Percentiles rank a stretch among this genome's conserved stretches.
These are phyloP conservation scores for Tichodroma muraria DNA, from an alignment of 2,113 vertebrate genomes.

Conservation along the genomic window DNA sequence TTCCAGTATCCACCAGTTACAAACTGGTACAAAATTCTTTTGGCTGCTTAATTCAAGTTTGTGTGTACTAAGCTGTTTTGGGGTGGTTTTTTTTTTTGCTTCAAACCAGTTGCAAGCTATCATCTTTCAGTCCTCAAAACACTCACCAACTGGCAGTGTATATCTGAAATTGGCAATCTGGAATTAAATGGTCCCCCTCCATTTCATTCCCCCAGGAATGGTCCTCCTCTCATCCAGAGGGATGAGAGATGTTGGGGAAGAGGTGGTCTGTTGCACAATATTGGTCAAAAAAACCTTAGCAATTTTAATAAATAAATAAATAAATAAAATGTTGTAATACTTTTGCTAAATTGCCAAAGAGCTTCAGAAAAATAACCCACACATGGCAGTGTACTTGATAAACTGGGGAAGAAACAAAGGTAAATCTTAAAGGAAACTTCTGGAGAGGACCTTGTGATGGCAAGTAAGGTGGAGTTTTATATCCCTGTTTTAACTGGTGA, in stretches of 20 bases:
- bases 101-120: background rate
- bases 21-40: background rate
- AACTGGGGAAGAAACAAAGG: background rate
- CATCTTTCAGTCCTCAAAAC: background rate
- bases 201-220: too few species aligned
- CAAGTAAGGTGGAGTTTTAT: constrained; percentile 4
- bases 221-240: too few species aligned
- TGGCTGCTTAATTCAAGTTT: background rate
- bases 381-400: background rate
- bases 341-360: background rate
- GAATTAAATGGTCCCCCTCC: background rate
- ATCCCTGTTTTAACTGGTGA: background rate
- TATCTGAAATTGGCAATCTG: background rate
- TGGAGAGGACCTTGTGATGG: background rate
- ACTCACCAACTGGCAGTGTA: background rate
- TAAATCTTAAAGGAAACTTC: background rate
- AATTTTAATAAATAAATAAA: background rate
- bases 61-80: background rate
- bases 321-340: background rate
- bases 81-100: background rate
- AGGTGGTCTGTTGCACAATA: background rate
- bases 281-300: background rate
- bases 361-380: background rate
- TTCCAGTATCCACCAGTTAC: background rate
- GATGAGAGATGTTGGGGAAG: background rate